phyloP scores from a whole-genome alignment of 2,888 invertebrate species.

The Arge pagana region DNA sequence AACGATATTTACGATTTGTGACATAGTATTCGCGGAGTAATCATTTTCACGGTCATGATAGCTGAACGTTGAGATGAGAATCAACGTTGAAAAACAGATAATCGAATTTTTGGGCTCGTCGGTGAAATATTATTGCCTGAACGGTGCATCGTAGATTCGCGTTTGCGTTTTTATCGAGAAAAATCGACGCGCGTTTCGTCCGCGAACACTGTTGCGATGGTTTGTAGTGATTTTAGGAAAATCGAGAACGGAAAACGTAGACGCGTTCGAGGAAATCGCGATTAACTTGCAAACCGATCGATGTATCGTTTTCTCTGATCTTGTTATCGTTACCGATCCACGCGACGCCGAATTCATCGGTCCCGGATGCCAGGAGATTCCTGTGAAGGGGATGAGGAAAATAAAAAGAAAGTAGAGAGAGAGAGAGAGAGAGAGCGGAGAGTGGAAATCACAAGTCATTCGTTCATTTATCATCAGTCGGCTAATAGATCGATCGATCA shows the following conservation, averaged over 20 bases:
- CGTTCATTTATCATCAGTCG: slow-evolving; percentile 3
- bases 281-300: slow-evolving; percentile 18
- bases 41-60: no score
- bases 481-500: background rate
- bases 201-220: no score
- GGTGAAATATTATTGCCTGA: no score
- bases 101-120: no score
- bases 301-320: slow-evolving; percentile 10
- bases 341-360: slow-evolving; percentile 1
- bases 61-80: no score
- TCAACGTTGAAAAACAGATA: no score
- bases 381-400: slow-evolving; percentile 8
- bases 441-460: slow-evolving; percentile 9
- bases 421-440: background rate
- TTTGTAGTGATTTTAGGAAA: no score
- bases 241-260: no score
- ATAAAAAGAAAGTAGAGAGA: slow-evolving; percentile 16
- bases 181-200: no score
- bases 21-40: background rate
- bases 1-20: slow-evolving; percentile 29
- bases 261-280: no score
- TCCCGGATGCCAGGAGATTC: background rate
- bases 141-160: no score
- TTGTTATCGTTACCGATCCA: slow-evolving; percentile 10
- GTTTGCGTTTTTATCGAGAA: no score